Evolutionary conservation across 2,113 vertebrate genomes (phyloP).

Genomic region (Oryzias melastigma): DNA sequence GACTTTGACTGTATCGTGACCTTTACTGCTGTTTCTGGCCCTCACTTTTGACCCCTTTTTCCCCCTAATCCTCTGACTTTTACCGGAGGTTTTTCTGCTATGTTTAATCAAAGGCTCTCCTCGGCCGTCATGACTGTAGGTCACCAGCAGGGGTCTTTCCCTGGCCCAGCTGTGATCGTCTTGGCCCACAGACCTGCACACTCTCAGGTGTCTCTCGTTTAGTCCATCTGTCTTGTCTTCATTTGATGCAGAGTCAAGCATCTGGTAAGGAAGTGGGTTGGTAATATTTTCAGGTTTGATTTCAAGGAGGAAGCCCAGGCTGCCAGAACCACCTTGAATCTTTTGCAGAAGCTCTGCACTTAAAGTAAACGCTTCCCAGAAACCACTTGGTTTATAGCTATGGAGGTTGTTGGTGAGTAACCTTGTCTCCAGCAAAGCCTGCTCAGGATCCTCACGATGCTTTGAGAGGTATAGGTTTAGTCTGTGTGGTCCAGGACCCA

Average conservation of each 20-base stretch:
- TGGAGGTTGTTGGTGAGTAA: slow-evolving; percentile 41
- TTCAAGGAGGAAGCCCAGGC: slow-evolving; percentile 74
- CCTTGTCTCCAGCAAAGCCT: slow-evolving; percentile 72
- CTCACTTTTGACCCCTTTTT: slow-evolving; percentile 60
- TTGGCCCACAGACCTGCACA: slow-evolving; percentile 75
- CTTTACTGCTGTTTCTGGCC: slow-evolving; percentile 54
- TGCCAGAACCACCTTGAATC: slow-evolving; percentile 37
- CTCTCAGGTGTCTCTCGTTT: slow-evolving; percentile 63
- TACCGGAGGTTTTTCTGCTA: slow-evolving; percentile 48
- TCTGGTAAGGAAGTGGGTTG: slow-evolving; percentile 25
- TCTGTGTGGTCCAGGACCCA: slow-evolving; percentile 51
- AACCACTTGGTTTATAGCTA: slow-evolving; percentile 22
- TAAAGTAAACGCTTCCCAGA: slow-evolving; percentile 79
- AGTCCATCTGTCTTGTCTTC: slow-evolving; percentile 26
- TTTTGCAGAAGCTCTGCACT: slow-evolving; percentile 65
- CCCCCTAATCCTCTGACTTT: slow-evolving; percentile 50
- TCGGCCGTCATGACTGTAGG: slow-evolving; percentile 79
- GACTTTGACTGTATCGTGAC: slow-evolving; percentile 43
- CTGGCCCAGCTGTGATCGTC: slow-evolving; percentile 78
- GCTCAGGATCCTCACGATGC: slow-evolving; percentile 32
- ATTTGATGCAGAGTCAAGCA: slow-evolving; percentile 10
- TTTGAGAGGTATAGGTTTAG: slow-evolving; percentile 74
- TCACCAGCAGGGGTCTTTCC: slow-evolving; percentile 81
- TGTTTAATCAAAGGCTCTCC: slow-evolving; percentile 73
- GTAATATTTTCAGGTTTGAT: slow-evolving; percentile 64